Conservation (phyloP, 2,888 invertebrate genomes). For the Trichopria drosophilae region DNA sequence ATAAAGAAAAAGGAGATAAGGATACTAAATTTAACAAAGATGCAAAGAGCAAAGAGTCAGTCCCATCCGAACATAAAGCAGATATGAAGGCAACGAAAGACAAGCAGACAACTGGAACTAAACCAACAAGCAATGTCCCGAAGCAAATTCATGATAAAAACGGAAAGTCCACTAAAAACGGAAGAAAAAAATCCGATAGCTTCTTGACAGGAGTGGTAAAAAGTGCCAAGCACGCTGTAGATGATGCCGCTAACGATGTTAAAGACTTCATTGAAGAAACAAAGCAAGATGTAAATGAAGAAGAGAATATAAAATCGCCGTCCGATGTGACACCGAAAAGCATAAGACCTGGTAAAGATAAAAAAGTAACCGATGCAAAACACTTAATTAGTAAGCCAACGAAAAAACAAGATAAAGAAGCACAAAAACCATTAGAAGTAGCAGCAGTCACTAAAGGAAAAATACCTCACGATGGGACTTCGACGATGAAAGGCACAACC, state of each 20-base stretch:
- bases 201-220: slow-evolving; percentile 42
- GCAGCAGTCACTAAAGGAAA: slow-evolving; percentile 23
- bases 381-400: slow-evolving; percentile 26
- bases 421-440: slow-evolving; percentile 21
- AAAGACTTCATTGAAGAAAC: slow-evolving; percentile 52
- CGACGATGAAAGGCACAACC: slow-evolving; percentile 34
- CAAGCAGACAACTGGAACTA: too few species aligned
- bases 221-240: slow-evolving; percentile 38
- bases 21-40: too few species aligned
- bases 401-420: slow-evolving; percentile 16
- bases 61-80: too few species aligned
- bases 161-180: too few species aligned
- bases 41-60: too few species aligned
- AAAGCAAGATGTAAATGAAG: slow-evolving; percentile 42
- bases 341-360: slow-evolving; percentile 61
- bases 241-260: slow-evolving; percentile 27
- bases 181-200: slow-evolving; percentile 37
- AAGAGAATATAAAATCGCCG: slow-evolving; percentile 29
- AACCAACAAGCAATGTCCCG: too few species aligned
- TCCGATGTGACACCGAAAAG: slow-evolving; percentile 17
- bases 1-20: too few species aligned
- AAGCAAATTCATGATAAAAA: too few species aligned
- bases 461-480: slow-evolving; percentile 16
- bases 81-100: too few species aligned
- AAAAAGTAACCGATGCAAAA: slow-evolving; percentile 13